Percentiles rank a stretch among this genome's conserved stretches.
Evolutionary conservation across 2,888 invertebrate genomes (phyloP).

Genomic region (Tinea trinotella): DNA sequence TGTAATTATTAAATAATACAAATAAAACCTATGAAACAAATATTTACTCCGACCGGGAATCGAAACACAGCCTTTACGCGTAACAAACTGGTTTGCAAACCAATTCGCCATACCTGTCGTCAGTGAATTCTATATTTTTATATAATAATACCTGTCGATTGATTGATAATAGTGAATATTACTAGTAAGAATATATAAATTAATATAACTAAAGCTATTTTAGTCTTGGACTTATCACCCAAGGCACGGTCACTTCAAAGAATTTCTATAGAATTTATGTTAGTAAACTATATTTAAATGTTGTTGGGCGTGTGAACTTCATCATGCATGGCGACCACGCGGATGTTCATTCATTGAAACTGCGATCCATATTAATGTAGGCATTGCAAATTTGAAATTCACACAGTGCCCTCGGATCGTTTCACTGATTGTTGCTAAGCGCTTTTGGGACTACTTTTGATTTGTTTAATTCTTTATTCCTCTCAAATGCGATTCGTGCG

Average conservation of each 20-base stretch:
- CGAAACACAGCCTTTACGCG: too few relatives aligned
- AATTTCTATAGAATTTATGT: slow-evolving; percentile 64
- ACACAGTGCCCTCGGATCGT: slow-evolving; percentile 61
- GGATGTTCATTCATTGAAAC: slow-evolving; percentile 70
- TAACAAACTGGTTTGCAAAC: too few relatives aligned
- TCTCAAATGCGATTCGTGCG: too few relatives aligned
- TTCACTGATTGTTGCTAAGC: slow-evolving; percentile 59
- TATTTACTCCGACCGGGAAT: too few relatives aligned
- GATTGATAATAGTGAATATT: slow-evolving; percentile 1
- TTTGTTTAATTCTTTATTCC: too few relatives aligned
- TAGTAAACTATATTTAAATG: slow-evolving; percentile 71
- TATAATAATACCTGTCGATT: too few relatives aligned
- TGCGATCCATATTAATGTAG: slow-evolving; percentile 71
- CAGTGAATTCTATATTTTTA: too few relatives aligned
- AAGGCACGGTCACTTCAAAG: slow-evolving; percentile 62
- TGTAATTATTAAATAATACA: too few relatives aligned
- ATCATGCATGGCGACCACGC: slow-evolving; percentile 67
- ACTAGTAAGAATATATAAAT: background rate
- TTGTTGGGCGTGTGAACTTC: slow-evolving; percentile 69
- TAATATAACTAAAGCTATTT: slow-evolving; percentile 39
- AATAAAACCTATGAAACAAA: too few relatives aligned
- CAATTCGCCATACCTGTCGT: too few relatives aligned
- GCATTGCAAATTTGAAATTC: slow-evolving; percentile 72
- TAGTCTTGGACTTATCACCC: slow-evolving; percentile 45
- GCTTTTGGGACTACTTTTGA: slow-evolving; percentile 20